A percentile compares a stretch with the other conserved stretches of the same genome.
Conservation (phyloP, 2,797 vertebrate species). For the Mionectes olivaceus region DNA sequence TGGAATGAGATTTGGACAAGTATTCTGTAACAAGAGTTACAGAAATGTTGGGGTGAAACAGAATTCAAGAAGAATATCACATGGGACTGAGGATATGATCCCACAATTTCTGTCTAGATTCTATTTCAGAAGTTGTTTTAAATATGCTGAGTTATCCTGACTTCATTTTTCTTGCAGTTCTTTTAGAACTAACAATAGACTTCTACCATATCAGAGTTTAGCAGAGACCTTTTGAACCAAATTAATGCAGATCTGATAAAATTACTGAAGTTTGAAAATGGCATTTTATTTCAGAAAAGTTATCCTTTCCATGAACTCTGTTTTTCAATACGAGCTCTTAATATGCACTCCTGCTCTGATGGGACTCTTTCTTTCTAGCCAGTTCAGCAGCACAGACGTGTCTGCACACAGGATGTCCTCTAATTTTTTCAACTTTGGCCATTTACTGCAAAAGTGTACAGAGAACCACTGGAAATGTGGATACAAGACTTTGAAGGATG, state of each 20-base stretch:
- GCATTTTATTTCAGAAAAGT: background rate
- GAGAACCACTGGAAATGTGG: background rate
- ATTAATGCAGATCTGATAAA: background rate
- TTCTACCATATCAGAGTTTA: background rate
- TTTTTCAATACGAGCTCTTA: background rate
- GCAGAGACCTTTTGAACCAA: background rate
- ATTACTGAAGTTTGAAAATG: background rate
- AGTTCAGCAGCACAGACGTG: background rate
- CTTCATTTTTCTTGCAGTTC: background rate
- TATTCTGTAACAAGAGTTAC: background rate
- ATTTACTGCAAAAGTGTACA: background rate
- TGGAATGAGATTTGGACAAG: background rate
- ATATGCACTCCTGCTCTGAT: background rate
- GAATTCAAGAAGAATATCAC: background rate
- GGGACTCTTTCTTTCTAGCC: background rate
- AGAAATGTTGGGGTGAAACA: background rate
- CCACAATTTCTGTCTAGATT: background rate
- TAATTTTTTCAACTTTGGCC: background rate
- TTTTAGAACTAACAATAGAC: background rate
- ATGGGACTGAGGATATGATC: background rate
- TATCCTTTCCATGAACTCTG: background rate
- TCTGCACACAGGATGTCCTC: background rate
- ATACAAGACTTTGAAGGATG: background rate
- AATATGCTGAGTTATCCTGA: background rate
- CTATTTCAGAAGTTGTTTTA: background rate